Evolutionary conservation across 2,888 invertebrate species (phyloP), one percentile per base, ranked within the genome.

Genomic region (Nomada goodeniana): DNA sequence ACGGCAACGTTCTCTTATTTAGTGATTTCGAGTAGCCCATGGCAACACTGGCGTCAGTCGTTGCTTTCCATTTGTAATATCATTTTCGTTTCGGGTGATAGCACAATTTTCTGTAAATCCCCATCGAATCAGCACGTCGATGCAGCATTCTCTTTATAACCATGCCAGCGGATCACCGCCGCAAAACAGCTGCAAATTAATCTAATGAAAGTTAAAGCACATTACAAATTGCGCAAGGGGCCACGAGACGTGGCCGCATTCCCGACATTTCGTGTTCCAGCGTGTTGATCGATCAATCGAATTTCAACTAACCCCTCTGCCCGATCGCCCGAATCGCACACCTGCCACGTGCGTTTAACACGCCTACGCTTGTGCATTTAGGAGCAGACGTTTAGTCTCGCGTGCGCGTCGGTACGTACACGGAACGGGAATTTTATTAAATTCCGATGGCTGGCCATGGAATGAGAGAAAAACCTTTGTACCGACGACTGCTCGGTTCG

Each of bases 371-470:
- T 76, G 57, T 74, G 60, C 80, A 75, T 77, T 84, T 79, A 75
- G 78, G 78, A 82, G 72, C 67, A 72, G 68, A 63, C 64, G 70
- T 74, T 82, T 87, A 76, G 47, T 80, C 79, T 80, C 80, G 64
- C 63, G 53, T 81, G 81, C 75, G 57, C 70, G 81, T 61, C 67
- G 80, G 73, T 86, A 83, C 82, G 70, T 82, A 85, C 82, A 84
- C 83, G 83, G 47, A 74, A 82, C 76, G 76, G 76, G 84, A 80
- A 82, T 89, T 91, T 91, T 90, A 91, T 91, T 91, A 90, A 87
- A 89, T 91, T 91, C 88, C 88, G 52, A 85, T 88, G 82, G 83
- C 74, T 73, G 78, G 59, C 57, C 61, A 68, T 76, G 83, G 81
- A 86, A 82, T 74, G 86, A 76, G 84, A 80, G 77, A 68, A 86